Base-by-base conservation (phyloP, 2,888 invertebrate species). In the Nymphalis c-album region DNA sequence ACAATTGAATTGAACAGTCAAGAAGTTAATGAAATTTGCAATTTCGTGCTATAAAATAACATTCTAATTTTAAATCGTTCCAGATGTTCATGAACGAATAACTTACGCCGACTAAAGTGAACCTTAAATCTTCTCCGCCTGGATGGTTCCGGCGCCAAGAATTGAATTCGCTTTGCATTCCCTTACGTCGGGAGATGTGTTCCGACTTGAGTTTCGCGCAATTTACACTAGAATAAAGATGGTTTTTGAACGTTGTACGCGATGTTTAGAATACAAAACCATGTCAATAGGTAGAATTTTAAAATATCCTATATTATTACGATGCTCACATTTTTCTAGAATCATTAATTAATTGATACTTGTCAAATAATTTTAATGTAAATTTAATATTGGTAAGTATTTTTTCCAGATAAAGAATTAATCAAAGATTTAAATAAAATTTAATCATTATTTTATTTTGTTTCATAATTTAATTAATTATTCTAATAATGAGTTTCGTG, bases 61-160 rank as follows among this genome's bases (percentile, higher is more conserved):
- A 64, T 58, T 64, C 59, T 63, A 64, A 64, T 71, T 67, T 70
- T 58, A 66, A 71, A 64, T 64, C 64, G 61, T 62, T 58, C 57
- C 69, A 85, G 83, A 88, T 90, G 90, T 88, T 90, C 85, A 84
- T 85, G 84, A 85, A 83, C 84, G 84, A 87, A 89, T 69, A 90
- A 88, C 86, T 90, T 86, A 86, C 82, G 79, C 78, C 78, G 55
- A 81, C 82, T 83, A 85, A 87, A 89, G 87, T 88, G 90, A 90
- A 87, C 88, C 83, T 84, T 90, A 90, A 90, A 91, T 91, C 90
- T 88, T 85, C 80, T 71, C 75, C 78, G 80, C 80, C 71, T 77
- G 84, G 85, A 85, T 85, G 85, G 84, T 85, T 81, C 79, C 78
- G 86, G 55, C 55, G 55, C 87, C 85, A 85, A 86, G 88, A 90